These are phyloP conservation scores for Ellobius talpinus DNA, from an alignment of 2,113 vertebrate genomes.

Conservation along the genomic window DNA sequence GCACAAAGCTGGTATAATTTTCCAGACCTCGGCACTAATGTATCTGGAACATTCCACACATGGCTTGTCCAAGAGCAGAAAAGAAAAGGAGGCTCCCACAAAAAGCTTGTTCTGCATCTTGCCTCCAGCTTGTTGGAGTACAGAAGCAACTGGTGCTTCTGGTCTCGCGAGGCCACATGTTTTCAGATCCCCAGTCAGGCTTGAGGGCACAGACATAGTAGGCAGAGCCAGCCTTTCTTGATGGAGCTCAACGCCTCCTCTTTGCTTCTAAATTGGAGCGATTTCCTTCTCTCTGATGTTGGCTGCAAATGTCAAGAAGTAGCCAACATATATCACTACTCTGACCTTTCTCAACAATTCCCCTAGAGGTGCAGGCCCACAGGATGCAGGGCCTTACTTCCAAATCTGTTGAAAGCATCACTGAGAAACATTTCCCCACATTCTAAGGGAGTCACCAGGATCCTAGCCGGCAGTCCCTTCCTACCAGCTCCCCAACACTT, in stretches of 20 bases:
- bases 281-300: background rate
- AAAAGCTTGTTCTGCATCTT: background rate
- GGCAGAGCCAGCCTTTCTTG: background rate
- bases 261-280: background rate
- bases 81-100: background rate
- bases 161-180: background rate
- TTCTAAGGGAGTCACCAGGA: background rate
- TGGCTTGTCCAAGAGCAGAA: background rate
- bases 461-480: background rate
- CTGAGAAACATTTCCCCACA: background rate
- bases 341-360: constrained; percentile 29
- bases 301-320: constrained; percentile 29
- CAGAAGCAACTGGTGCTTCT: background rate
- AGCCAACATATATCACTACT: background rate
- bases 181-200: background rate
- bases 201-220: background rate
- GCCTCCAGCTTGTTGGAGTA: background rate
- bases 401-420: background rate
- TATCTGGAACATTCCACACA: background rate
- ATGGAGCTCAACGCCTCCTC: background rate
- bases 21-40: background rate
- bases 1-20: background rate
- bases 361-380: background rate
- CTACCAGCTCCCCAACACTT: background rate
- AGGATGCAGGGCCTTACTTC: background rate